Evolutionary conservation across 2,797 vertebrate genomes (phyloP), one percentile per base, ranked within the genome.

Genomic region (Tinamus major): DNA sequence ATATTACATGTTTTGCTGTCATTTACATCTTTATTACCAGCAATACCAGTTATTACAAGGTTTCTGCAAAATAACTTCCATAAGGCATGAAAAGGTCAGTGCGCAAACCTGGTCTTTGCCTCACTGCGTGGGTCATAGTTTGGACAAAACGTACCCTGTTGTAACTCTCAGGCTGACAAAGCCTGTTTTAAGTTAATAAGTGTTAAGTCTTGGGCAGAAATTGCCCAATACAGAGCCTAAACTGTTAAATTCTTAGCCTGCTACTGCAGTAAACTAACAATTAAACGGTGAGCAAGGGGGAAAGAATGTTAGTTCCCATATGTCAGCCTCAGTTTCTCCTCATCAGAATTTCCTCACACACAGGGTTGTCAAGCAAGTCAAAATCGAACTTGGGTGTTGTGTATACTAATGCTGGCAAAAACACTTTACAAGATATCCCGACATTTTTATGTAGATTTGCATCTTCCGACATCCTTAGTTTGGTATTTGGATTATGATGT

Each of bases 251-350:
- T 85, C 82, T 80, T 91, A 87, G 51, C 9, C 18, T 80, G 0
- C 26, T 61, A 0, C 15, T 87, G 84, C 65, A 62, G 37, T 16
- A 69, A 42, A 61, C 83, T 27, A 90, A 62, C 67, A 78, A 65
- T 71, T 83, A 67, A 16, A 2, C 7, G 33, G 24, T 95, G 95
- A 96, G 74, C n/a, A 91, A 95, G 27, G 27, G 61, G 35, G 46
- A 56, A 86, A 81, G 93, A 93, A 96, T 95, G 93, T 91, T 91
- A 88, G 67, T 59, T 93, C 51, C 88, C 19, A 1, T 17, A 41
- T 85, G 83, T 72, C 67, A 86, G 79, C 93, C 85, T 94, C 8
- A 0, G 83, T 93, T 93, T 81, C 79, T 79, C 65, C 49, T 24
- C 86, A 74, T 94, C 94, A 88, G 48, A 23, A 9, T 77, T 35